Evolutionary conservation across 2,113 vertebrate genomes (phyloP), one percentile per base, ranked within the genome.

Genomic region (Microcebus griseorufus): DNA sequence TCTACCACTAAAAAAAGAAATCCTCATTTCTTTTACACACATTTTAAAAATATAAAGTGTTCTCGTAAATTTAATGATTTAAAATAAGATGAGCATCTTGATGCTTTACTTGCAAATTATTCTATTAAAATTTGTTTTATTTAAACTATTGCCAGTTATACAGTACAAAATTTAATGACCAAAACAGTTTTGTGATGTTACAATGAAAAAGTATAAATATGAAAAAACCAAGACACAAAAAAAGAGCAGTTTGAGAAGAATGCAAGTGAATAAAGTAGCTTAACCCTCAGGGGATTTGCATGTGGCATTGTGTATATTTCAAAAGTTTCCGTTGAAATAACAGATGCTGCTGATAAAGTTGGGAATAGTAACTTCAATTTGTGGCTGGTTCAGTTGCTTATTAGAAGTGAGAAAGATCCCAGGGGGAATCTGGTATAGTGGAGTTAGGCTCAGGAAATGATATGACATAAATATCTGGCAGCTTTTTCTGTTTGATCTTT

Each of bases 1-100:
- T 96, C 75, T 93, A 85, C 80, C 94, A 95, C 97, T 97, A 97
- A 97, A 98, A 98, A 97, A 97, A 97, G 97, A 98, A 97, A 84
- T 95, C 83, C 53, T 51, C 97, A 92, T 88, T 93, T 97, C 88
- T 86, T 96, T 97, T 95, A 95, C 60, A 93, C 90, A 97, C 80
- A 97, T 95, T 96, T 97, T 96, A 93, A 96, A 98, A 96, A 97
- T 96, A 96, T 69, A 95, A 82, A 93, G 87, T 93, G 48, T 94
- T 98, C 96, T 97, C 93, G 81, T 97, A 91, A 97, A 96, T 93
- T 96, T 94, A 94, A 95, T 90, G 80, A 95, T 97, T 96, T 91
- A 97, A 97, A 98, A 93, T 97, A 93, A 97, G 65, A 70, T 93
- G 87, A 95, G 90, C 32, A 92, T 78, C 94, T 95, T 87, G 91